Conservation (phyloP, 2,113 vertebrate species). For the Grammomys dolichurus region DNA sequence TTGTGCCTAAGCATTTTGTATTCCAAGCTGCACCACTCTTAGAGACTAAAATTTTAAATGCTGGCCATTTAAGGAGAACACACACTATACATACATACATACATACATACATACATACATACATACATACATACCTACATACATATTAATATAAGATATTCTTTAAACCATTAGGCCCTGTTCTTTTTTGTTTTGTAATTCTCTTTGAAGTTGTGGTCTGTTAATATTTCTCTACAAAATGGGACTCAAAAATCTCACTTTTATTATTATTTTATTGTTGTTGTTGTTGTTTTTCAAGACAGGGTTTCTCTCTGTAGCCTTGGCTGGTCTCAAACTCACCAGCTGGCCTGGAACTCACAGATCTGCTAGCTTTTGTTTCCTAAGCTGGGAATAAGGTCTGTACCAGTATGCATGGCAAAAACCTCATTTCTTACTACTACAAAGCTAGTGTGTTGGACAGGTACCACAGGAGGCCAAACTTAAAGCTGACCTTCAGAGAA, state of each 20-base stretch:
- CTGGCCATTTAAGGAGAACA: background rate
- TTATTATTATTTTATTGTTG: background rate
- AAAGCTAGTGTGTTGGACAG: background rate
- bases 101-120: background rate
- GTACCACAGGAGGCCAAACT: background rate
- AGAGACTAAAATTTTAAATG: background rate
- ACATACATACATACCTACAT: background rate
- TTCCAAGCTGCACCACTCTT: background rate
- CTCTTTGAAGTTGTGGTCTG: background rate
- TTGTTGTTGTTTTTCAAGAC: background rate
- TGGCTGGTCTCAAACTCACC: background rate
- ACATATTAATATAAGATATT: background rate
- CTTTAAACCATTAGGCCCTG: background rate
- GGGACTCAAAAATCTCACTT: background rate
- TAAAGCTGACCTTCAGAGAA: background rate
- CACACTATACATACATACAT: background rate
- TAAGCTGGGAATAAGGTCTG: background rate
- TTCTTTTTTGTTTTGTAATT: background rate
- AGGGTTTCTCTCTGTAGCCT: background rate
- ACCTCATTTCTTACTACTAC: background rate
- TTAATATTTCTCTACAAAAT: background rate
- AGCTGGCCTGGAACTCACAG: background rate
- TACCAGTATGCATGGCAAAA: background rate
- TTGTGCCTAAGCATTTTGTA: background rate
- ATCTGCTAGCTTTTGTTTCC: background rate